A percentile compares a stretch with the other conserved stretches of the same genome.
These are phyloP conservation scores for Pherbina coryleti DNA, from an alignment of 2,888 invertebrate genomes.

Conservation along the genomic window DNA sequence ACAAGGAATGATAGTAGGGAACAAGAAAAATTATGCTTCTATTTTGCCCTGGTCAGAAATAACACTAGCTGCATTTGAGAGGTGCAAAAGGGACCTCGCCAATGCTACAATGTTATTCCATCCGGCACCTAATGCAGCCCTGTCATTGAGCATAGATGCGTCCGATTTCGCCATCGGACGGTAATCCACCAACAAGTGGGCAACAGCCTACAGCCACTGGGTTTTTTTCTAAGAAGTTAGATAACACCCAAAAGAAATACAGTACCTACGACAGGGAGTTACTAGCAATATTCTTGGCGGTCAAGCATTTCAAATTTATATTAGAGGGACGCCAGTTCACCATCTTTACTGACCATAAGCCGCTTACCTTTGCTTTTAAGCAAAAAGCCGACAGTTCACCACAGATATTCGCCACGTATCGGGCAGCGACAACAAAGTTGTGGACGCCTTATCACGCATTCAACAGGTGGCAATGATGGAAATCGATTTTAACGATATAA, in stretches of 20 bases:
- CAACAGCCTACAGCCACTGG: constrained; percentile 57
- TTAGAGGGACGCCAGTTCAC: constrained; percentile 28
- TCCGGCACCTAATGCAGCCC: constrained; percentile 19
- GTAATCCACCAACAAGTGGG: constrained; percentile 58
- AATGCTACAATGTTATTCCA: constrained; percentile 33
- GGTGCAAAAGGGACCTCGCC: constrained; percentile 39
- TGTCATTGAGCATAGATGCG: constrained; percentile 37
- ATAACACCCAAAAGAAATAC: constrained; percentile 57
- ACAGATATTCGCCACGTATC: constrained; percentile 14
- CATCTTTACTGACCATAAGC: constrained; percentile 48
- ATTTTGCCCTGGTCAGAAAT: constrained; percentile 36
- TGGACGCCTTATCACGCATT: constrained; percentile 32
- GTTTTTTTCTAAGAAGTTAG: constrained; percentile 62
- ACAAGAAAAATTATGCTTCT: constrained; percentile 43
- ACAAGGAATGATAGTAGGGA: not conserved
- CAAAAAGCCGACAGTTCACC: not conserved
- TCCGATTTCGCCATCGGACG: constrained; percentile 64
- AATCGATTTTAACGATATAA: no score
- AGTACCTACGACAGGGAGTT: constrained; percentile 65
- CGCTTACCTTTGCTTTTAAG: constrained; percentile 55
- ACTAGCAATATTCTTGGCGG: constrained; percentile 60
- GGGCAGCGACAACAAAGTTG: constrained; percentile 25
- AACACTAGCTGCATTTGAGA: constrained; percentile 36
- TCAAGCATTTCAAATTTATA: constrained; percentile 58
- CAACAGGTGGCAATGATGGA: not conserved